Evolutionary conservation across 2,888 invertebrate species (phyloP).

Genomic region (Allolobophora icterica): DNA sequence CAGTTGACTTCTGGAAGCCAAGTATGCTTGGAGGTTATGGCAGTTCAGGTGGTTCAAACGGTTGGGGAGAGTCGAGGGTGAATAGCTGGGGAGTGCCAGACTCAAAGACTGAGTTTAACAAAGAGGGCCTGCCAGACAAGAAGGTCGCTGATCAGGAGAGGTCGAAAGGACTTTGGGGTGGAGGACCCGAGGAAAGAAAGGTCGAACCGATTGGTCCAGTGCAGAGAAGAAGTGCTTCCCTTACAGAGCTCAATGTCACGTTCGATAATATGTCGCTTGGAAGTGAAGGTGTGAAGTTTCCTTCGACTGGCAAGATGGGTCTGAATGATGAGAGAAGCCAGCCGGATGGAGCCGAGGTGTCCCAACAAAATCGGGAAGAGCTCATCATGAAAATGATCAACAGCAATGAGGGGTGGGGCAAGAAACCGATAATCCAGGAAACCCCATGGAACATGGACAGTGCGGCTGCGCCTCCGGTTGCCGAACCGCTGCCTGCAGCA

Average conservation of each 20-base stretch:
- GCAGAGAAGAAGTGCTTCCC: constrained; percentile 24
- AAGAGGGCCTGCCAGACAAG: constrained; percentile 26
- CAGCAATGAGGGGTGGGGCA: constrained; percentile 63
- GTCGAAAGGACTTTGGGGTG: background rate
- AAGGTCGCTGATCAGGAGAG: background rate
- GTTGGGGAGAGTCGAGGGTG: background rate
- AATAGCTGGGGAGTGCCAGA: constrained; percentile 3
- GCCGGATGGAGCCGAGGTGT: constrained; percentile 43
- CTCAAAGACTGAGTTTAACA: constrained; percentile 2
- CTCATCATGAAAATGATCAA: constrained; percentile 52
- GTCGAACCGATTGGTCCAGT: constrained; percentile 30
- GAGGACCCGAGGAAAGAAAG: constrained; percentile 2
- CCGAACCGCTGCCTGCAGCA: background rate
- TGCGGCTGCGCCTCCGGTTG: background rate
- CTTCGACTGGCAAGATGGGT: background rate
- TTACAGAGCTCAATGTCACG: constrained; percentile 20
- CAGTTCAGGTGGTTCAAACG: background rate
- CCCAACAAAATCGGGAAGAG: constrained; percentile 43
- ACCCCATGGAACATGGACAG: constrained; percentile 54
- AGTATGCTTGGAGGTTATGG: background rate
- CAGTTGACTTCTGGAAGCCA: constrained; percentile 13
- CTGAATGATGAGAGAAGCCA: constrained; percentile 39
- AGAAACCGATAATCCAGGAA: constrained; percentile 61
- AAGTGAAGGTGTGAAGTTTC: background rate
- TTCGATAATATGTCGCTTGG: background rate